Base-by-base conservation (phyloP, 1,140 invertebrate species). In the Camponotus floridanus region DNA sequence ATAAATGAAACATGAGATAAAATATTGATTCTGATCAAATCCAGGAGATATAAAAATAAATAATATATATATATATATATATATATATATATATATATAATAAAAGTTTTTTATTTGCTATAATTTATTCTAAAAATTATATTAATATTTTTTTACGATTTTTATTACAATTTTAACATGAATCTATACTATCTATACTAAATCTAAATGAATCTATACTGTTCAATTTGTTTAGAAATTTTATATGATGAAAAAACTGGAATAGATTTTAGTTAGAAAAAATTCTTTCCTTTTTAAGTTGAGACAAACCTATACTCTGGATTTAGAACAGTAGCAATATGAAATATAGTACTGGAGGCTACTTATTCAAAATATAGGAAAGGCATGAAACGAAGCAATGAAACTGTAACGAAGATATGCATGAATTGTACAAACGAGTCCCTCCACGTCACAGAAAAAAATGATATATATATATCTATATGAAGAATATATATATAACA, bases 401-500 rank as follows among this genome's bases (percentile, higher is more conserved):
- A 94, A 94, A 92, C 89, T 92, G 92, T 93, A 93, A 93, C 92
- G 93, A 94, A 95, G 87, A 93, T 93, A 93, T 93, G 93, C 93
- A 94, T 95, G 92, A 92, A 94, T 94, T 94, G 94, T 95, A 95
- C 94, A 95, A 95, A 95, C 92, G 92, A 95, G 92, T 95, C 94
- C 94, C 94, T 95, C 94, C 94, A 95, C 94, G 91, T 94, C 93
- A 95, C 93, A 92, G 88, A 92, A 94, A 94, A 93, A 90, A 92
- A 92, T 91, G 88, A 93, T 92, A 92, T 93, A 92, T 92, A 93
- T 92, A 92, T 93, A 92, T 92, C 88, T 91, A 92, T 89, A 93
- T 90, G 89, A 87, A 92, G 89, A 91, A 91, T 92, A 93, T 93
- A 92, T 93, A 93, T 92, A 91, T 91, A 88, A 85, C 76, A 93